A percentile compares a stretch with the other conserved stretches of the same genome.
These are phyloP conservation scores for Nomada ferruginata DNA, from an alignment of 2,888 invertebrate species.

Conservation along the genomic window DNA sequence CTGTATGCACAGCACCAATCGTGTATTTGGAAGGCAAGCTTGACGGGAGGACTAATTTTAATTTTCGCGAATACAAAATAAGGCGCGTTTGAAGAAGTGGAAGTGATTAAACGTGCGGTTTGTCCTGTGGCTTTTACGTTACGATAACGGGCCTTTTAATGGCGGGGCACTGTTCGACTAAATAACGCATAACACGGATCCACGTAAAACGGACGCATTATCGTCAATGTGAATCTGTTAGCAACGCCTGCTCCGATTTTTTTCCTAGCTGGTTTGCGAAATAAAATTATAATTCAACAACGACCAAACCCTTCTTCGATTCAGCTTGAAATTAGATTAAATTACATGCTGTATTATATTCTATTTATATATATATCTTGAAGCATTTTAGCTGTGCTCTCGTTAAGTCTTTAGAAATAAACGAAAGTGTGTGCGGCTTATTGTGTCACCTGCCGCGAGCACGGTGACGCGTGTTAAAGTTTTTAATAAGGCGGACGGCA, in stretches of 20 bases:
- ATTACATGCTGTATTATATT: no score
- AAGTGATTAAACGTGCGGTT: background rate
- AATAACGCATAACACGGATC: no score
- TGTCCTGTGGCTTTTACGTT: background rate
- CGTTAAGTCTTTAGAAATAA: no score
- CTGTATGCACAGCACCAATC: background rate
- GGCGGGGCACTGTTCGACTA: background rate
- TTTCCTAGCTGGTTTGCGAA: no score
- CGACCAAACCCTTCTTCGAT: no score
- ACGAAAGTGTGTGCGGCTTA: background rate
- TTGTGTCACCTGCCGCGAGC: background rate
- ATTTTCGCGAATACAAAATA: background rate
- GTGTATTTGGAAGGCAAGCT: background rate
- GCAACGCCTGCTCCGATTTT: no score
- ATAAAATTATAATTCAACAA: no score
- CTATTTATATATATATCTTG: no score
- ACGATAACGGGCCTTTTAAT: constrained; percentile 13
- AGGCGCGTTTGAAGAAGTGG: background rate
- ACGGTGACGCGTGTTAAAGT: background rate
- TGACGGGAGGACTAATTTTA: background rate
- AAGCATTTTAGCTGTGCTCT: no score
- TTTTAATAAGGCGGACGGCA: background rate
- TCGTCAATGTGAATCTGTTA: no score
- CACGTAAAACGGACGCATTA: no score
- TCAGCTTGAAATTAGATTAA: no score